Conservation (phyloP, 23 tunicate genomes). For the Trididemnum clinides region DNA sequence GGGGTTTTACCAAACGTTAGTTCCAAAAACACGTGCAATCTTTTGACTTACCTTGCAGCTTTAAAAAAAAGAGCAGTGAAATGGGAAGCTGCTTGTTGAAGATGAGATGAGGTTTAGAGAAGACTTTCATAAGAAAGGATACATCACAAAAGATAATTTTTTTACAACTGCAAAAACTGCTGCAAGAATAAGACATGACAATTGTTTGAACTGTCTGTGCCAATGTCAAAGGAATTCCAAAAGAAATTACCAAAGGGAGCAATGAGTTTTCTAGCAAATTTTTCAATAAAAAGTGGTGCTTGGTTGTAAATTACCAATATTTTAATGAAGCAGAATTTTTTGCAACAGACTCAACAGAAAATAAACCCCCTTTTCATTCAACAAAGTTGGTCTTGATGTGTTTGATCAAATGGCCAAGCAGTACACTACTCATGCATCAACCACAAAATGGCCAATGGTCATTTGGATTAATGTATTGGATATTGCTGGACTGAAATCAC, state of each 20-base stretch:
- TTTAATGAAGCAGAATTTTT: too few relatives aligned
- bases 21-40: constrained; percentile 10
- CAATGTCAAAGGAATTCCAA: constrained; percentile 1
- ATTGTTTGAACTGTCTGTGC: background rate
- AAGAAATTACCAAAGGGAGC: background rate
- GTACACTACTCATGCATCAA: too few relatives aligned
- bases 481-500: too few relatives aligned
- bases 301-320: constrained; percentile 25
- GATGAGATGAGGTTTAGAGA: constrained; percentile 3
- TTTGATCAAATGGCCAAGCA: too few relatives aligned
- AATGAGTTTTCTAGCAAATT: constrained; percentile 16
- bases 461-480: too few relatives aligned
- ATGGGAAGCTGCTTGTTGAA: constrained; percentile 10
- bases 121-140: background rate
- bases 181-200: background rate
- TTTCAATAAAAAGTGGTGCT: background rate
- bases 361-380: too few relatives aligned
- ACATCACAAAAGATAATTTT: constrained; percentile 21
- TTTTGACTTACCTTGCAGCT: constrained; percentile 22
- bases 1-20: background rate
- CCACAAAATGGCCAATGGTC: too few relatives aligned
- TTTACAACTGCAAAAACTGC: background rate
- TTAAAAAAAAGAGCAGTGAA: constrained; percentile 31
- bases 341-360: too few relatives aligned
- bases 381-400: too few relatives aligned